Evolutionary conservation across 37 sponge, comb jelly and placozoan genomes (phyloP).

Genomic region (Cladorhizidae sp.): DNA sequence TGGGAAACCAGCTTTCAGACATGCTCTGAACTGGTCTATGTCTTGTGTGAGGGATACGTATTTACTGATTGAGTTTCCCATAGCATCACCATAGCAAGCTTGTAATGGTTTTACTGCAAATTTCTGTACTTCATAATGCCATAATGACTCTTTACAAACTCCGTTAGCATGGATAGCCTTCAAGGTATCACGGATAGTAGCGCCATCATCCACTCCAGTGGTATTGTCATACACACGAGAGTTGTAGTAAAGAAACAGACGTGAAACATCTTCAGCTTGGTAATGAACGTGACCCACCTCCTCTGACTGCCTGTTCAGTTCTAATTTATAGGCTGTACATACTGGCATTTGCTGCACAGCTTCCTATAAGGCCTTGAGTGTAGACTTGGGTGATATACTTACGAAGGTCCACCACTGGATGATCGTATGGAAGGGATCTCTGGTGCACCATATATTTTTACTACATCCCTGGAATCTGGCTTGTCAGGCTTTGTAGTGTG

Average conservation of each 20-base stretch:
- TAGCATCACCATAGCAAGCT: constrained; percentile 2
- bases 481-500: too few relatives aligned
- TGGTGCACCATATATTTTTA: too few relatives aligned
- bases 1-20: neutral
- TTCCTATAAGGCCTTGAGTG: neutral
- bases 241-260: too few relatives aligned
- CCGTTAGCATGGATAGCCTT: neutral
- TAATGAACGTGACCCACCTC: too few relatives aligned
- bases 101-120: neutral
- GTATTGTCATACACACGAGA: too few relatives aligned
- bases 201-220: too few relatives aligned
- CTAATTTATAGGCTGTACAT: constrained; percentile 3
- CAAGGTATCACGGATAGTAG: too few relatives aligned
- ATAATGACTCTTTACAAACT: constrained; percentile 7
- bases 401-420: too few relatives aligned
- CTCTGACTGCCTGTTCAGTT: neutral
- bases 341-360: constrained; percentile 23
- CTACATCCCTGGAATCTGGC: too few relatives aligned
- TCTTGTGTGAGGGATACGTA: constrained; percentile 7
- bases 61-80: neutral
- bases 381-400: neutral
- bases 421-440: too few relatives aligned
- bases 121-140: neutral
- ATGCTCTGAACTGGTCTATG: constrained; percentile 1
- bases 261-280: too few relatives aligned